Conservation (phyloP, 2,113 vertebrate genomes). For the Girardinichthys multiradiatus region DNA sequence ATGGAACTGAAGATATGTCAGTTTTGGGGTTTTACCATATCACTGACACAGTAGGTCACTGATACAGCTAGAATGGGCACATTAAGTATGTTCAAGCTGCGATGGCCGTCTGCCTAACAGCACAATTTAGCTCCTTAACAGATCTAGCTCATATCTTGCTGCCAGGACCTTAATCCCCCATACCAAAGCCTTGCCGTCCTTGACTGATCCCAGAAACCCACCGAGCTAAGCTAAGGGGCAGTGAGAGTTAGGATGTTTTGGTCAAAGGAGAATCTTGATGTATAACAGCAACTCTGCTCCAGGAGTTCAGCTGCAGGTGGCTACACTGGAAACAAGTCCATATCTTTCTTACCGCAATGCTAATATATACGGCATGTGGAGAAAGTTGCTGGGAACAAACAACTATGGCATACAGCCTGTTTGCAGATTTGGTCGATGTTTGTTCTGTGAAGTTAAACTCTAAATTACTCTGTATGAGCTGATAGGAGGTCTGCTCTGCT, state of each 20-base stretch:
- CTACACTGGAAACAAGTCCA: too few species aligned
- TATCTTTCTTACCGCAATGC: too few species aligned
- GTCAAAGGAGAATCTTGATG: constrained; percentile 46
- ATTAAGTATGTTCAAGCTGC: constrained; percentile 24
- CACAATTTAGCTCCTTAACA: constrained; percentile 35
- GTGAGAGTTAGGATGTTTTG: constrained; percentile 47
- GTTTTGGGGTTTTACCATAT: constrained; percentile 18
- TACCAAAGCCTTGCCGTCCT: constrained; percentile 64
- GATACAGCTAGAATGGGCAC: constrained; percentile 12
- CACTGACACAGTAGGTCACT: constrained; percentile 9
- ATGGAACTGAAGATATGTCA: constrained; percentile 14
- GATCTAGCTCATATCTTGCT: constrained; percentile 45
- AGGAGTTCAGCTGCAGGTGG: constrained; percentile 49
- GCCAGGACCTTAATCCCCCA: constrained; percentile 56
- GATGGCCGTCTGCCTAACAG: constrained; percentile 34
- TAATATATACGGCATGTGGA: constrained; percentile 32
- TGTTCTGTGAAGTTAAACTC: constrained; percentile 55
- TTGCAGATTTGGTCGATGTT: constrained; percentile 19
- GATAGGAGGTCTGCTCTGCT: constrained; percentile 64
- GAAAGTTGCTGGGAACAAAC: constrained; percentile 22
- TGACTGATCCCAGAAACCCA: constrained; percentile 62
- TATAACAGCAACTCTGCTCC: constrained; percentile 30
- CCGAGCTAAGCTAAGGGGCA: constrained; percentile 43
- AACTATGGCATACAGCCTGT: constrained; percentile 21
- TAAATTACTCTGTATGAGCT: constrained; percentile 58